phyloP scores from a whole-genome alignment of 2,113 vertebrate species.

The Pitta sordida region DNA sequence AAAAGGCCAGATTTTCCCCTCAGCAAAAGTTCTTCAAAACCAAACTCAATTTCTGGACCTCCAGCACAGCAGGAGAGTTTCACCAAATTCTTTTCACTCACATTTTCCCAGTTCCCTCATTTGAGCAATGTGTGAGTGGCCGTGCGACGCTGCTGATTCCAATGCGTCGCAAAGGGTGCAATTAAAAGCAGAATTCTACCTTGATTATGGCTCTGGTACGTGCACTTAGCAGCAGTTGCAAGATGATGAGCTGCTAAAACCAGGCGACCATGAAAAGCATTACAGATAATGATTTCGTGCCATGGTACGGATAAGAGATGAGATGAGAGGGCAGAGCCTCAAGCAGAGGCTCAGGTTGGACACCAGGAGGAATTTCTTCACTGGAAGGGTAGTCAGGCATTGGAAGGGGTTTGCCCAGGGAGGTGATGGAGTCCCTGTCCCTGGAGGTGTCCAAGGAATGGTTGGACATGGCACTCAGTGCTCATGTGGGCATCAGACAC shows the following conservation, averaged over 20 bases:
- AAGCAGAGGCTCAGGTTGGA: background rate
- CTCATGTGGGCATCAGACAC: accelerated
- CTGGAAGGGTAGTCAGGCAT: background rate
- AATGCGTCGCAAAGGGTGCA: background rate
- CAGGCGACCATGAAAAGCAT: background rate
- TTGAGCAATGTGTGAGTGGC: background rate
- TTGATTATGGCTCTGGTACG: background rate
- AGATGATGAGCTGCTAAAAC: conserved; percentile 16
- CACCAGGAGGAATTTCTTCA: background rate
- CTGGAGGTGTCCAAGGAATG: background rate
- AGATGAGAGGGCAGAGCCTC: background rate
- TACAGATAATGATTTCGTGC: accelerated
- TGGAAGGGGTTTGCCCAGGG: background rate
- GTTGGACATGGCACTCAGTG: background rate
- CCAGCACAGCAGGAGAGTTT: background rate
- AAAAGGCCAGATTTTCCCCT: background rate
- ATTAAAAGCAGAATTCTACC: conserved; percentile 46
- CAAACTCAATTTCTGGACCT: background rate
- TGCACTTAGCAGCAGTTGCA: background rate
- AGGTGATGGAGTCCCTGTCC: background rate
- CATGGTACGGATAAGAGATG: background rate
- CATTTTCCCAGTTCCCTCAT: background rate
- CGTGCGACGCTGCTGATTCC: background rate
- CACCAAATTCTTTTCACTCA: background rate
- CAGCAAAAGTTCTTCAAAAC: background rate